phyloP scores from a whole-genome alignment of 2,888 invertebrate genomes.

The Pardosa pseudoannulata region DNA sequence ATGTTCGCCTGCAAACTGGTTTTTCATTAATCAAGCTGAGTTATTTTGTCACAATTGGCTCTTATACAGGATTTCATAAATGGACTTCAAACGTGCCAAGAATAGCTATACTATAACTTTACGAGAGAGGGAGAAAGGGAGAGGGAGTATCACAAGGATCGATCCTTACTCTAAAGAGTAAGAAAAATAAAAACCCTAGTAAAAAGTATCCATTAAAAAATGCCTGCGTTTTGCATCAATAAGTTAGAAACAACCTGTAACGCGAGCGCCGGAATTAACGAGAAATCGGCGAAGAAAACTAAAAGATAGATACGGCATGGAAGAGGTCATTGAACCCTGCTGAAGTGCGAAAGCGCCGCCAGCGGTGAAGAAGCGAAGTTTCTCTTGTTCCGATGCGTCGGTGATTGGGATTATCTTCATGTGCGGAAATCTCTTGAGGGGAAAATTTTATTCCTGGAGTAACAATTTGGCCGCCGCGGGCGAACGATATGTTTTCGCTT shows the following conservation, averaged over 20 bases:
- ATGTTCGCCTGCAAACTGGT: background rate
- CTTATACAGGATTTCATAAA: constrained; percentile 1
- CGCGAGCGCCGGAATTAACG: background rate
- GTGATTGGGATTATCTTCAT: background rate
- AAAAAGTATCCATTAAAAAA: constrained; percentile 6
- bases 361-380: background rate
- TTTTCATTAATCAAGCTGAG: background rate
- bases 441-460: background rate
- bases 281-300: constrained; percentile 4
- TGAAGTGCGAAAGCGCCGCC: constrained; percentile 20
- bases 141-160: no score
- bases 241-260: constrained; percentile 11
- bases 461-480: background rate
- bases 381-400: background rate
- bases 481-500: background rate
- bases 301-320: background rate
- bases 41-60: background rate
- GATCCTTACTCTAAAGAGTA: no score
- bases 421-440: background rate
- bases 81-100: background rate
- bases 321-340: constrained; percentile 14
- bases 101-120: background rate
- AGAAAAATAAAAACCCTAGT: background rate
- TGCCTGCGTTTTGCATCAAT: background rate
- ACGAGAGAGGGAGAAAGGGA: background rate